Conservation (phyloP, 2,888 invertebrate species). For the Synanthedon andrenaeformis region DNA sequence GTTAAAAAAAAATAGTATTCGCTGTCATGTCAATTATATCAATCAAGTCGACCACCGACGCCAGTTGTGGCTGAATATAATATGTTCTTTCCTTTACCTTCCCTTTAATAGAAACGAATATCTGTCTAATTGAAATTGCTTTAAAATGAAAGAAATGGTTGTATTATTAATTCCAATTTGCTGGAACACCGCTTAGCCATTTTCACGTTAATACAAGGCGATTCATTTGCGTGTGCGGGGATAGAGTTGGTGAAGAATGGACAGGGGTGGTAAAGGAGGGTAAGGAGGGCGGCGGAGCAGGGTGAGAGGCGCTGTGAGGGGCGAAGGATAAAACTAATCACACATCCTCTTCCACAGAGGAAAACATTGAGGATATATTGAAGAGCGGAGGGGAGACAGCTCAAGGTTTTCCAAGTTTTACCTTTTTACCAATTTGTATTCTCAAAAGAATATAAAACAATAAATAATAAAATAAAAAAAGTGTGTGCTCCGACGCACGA, state of each 20-base stretch:
- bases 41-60: no score
- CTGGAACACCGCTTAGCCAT: slow-evolving; percentile 20
- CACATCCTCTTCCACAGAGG: slow-evolving; percentile 46
- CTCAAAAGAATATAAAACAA: no score
- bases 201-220: slow-evolving; percentile 25
- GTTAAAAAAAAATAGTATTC: no score
- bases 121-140: not conserved
- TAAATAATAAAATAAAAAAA: no score
- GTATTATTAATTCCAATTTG: slow-evolving; percentile 25
- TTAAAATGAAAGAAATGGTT: slow-evolving; percentile 9
- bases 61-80: no score
- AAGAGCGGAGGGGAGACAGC: slow-evolving; percentile 8
- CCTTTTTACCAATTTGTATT: not conserved
- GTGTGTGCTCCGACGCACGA: no score
- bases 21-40: no score
- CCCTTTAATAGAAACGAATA: not conserved
- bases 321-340: slow-evolving; percentile 65
- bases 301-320: slow-evolving; percentile 21
- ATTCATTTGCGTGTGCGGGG: slow-evolving; percentile 40
- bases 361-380: slow-evolving; percentile 1
- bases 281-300: slow-evolving; percentile 14
- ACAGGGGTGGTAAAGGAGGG: slow-evolving; percentile 6
- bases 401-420: not conserved
- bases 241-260: slow-evolving; percentile 40
- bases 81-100: not conserved